Base-by-base conservation (phyloP, 2,113 vertebrate species). In the Puma concolor region DNA sequence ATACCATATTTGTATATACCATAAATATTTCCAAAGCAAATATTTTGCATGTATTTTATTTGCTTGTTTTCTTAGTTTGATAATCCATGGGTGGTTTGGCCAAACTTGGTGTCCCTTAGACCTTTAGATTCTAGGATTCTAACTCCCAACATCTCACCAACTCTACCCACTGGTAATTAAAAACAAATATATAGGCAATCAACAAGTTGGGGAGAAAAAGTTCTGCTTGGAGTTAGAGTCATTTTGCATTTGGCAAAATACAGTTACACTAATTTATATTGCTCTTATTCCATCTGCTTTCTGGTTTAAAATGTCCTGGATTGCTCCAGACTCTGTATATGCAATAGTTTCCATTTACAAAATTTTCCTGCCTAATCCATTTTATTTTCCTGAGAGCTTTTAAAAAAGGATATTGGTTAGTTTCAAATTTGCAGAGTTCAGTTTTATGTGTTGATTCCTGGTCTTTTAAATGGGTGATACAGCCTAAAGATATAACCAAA, bases 301-400 rank as follows among this genome's bases (percentile, higher is more conserved):
- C 96, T 97, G 91, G 96, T 96, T 98, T 97, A 97, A 96, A 97
- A 87, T 97, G 94, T 96, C 96, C 97, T 98, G 97, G 95, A 91
- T 96, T 97, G 88, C 83, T 52, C 97, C 94, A 97, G 95, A 96
- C 52, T 91, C 77, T 64, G 82, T 88, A 36, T 94, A 97, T 97
- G 98, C 96, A 97, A 96, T 89, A 97, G 97, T 98, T 98, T 98
- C 98, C 98, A 97, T 95, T 97, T 97, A 97, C 88, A 93, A 93
- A 94, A 88, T 83, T 97, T 96, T 97, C 86, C 97, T 97, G 85
- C 48, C 83, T 88, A 95, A 94, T 86, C 91, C 48, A 76, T 91
- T 98, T 97, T 96, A 90, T 97, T 97, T 98, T 96, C 94, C 63
- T 25, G 74, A 95, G 77, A 94, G 63, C 63, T 72, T 95, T 96